Conservation (phyloP, 2,888 invertebrate species). For the Xanthorhoe spadicearia region DNA sequence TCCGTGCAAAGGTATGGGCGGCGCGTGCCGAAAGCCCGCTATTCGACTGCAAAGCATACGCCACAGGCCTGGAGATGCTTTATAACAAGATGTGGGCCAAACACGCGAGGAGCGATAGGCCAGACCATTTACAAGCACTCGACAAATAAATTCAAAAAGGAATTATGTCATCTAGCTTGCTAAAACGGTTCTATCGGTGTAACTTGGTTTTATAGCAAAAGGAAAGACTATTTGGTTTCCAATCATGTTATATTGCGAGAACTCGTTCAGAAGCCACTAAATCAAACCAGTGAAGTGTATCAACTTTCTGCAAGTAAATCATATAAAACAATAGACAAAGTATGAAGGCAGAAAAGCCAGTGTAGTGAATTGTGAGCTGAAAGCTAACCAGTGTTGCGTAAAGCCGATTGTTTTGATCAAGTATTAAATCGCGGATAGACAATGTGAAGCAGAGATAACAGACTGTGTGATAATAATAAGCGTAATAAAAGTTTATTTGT, state of each 20-base stretch:
- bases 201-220: neutral
- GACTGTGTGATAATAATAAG: conserved; percentile 32
- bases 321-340: neutral
- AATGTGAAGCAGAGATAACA: conserved; percentile 19
- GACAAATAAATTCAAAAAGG: conserved; percentile 61
- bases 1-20: conserved; percentile 98
- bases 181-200: neutral
- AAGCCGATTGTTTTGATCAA: conserved; percentile 9
- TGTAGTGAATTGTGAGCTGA: neutral
- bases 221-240: neutral
- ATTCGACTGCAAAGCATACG: conserved; percentile 97
- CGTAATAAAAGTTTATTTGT: conserved; percentile 24
- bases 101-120: conserved; percentile 90
- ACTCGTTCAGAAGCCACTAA: neutral
- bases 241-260: neutral
- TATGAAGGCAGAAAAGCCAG: neutral
- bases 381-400: conserved; percentile 8
- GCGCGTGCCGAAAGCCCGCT: conserved; percentile 95
- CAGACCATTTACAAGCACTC: conserved; percentile 89
- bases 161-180: neutral
- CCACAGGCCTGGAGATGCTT: conserved; percentile 95
- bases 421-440: conserved; percentile 3
- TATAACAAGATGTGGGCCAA: conserved; percentile 96
- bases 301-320: neutral
- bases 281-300: conserved; percentile 6